These are phyloP conservation scores for Patagioenas fasciata DNA, from an alignment of 2,113 vertebrate species.

Conservation along the genomic window DNA sequence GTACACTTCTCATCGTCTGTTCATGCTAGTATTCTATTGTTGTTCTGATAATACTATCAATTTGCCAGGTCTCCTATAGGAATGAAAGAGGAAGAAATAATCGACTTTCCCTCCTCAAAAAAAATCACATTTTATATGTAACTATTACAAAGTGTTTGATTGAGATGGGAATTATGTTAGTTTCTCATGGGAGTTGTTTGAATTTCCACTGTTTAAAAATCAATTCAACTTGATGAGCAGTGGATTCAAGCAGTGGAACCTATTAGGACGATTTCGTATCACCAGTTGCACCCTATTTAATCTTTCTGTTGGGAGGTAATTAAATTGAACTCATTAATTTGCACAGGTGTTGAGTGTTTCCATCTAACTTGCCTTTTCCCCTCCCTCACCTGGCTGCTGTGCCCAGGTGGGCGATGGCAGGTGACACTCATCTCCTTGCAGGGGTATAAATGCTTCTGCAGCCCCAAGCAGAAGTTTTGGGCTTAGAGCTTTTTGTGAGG, in stretches of 20 bases:
- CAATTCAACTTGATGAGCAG: conserved; percentile 47
- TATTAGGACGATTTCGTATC: conserved; percentile 23
- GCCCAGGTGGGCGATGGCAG: fast-evolving
- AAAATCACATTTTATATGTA: conserved; percentile 38
- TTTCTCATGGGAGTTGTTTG: conserved; percentile 54
- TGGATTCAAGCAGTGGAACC: conserved; percentile 50
- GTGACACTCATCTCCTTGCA: background rate
- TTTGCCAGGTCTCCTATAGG: background rate
- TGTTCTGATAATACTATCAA: background rate
- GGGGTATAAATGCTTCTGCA: background rate
- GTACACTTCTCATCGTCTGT: background rate
- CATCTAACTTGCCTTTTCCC: background rate
- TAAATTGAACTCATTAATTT: conserved; percentile 35
- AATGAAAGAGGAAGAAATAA: conserved; percentile 30
- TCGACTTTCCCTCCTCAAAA: background rate
- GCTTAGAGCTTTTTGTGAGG: background rate
- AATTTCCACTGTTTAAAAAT: conserved; percentile 61
- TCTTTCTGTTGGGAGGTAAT: conserved; percentile 53
- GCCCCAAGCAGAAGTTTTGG: no score
- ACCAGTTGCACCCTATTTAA: conserved; percentile 46
- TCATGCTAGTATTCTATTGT: background rate
- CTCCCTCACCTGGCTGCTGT: background rate
- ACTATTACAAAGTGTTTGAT: conserved; percentile 52
- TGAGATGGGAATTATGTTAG: conserved; percentile 57
- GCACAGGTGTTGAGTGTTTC: conserved; percentile 1